These are phyloP conservation scores for Cinclus cinclus DNA, from an alignment of 2,113 vertebrate genomes.

Conservation along the genomic window DNA sequence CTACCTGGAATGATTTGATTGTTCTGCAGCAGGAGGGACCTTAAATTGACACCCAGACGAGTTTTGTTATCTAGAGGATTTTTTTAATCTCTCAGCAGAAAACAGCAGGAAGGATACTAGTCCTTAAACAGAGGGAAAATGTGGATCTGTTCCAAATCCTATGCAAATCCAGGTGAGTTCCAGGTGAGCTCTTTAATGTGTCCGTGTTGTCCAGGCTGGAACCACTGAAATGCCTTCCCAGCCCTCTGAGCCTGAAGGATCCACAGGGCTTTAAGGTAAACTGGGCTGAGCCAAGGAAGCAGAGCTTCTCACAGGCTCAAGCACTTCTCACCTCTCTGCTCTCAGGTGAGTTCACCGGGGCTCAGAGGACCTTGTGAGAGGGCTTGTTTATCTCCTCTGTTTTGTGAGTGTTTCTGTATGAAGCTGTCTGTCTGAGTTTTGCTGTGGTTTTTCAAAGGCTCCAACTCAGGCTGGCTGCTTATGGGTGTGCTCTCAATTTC, in stretches of 20 bases:
- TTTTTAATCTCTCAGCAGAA: background rate
- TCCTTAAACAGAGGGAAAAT: background rate
- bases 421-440: background rate
- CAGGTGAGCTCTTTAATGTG: background rate
- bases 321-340: background rate
- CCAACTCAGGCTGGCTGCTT: background rate
- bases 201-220: background rate
- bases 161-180: background rate
- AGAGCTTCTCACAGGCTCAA: background rate
- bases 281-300: background rate
- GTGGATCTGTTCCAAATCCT: background rate
- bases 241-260: background rate
- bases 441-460: background rate
- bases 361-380: background rate
- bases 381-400: background rate
- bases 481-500: background rate
- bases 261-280: background rate
- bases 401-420: background rate
- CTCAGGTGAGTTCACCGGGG: background rate
- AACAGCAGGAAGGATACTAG: background rate
- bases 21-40: background rate
- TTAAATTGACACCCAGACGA: background rate
- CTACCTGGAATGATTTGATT: background rate
- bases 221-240: background rate
- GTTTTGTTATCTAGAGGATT: background rate